phyloP scores from a whole-genome alignment of 2,888 invertebrate species.

The Emmelina monodactyla region DNA sequence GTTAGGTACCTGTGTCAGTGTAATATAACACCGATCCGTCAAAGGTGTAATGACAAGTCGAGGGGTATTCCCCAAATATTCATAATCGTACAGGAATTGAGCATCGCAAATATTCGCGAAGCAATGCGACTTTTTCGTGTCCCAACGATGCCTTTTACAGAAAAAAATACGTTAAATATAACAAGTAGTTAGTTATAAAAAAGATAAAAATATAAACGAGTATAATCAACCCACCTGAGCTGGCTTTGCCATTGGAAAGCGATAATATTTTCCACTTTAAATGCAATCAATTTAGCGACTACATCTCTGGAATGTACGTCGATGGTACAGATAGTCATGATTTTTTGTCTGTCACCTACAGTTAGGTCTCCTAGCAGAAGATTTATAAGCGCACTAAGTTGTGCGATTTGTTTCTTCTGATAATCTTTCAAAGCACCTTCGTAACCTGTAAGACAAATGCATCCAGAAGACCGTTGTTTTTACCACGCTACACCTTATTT shows the following conservation, averaged over 20 bases:
- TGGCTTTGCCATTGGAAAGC: conserved; percentile 95
- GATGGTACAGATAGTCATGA: conserved; percentile 96
- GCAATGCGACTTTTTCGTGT: conserved; percentile 79
- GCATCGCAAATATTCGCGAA: conserved; percentile 96
- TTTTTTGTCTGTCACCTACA: conserved; percentile 88
- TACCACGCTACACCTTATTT: too few relatives aligned
- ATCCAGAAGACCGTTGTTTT: too few relatives aligned
- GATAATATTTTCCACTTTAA: conserved; percentile 79
- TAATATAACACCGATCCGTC: conserved; percentile 95
- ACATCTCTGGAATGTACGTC: conserved; percentile 96
- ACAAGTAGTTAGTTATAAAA: too few relatives aligned
- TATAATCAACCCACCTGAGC: conserved; percentile 56
- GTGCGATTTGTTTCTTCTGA: conserved; percentile 85
- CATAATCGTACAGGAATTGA: conserved; percentile 89
- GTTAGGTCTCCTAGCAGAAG: conserved; percentile 83
- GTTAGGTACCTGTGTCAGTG: conserved; percentile 77
- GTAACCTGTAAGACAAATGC: conserved; percentile 66
- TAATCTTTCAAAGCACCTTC: conserved; percentile 94
- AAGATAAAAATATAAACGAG: too few relatives aligned
- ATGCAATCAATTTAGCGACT: conserved; percentile 83
- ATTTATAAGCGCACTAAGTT: conserved; percentile 83
- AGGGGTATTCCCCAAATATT: conserved; percentile 94
- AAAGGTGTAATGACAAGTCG: conserved; percentile 93
- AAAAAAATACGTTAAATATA: background rate
- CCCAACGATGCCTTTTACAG: conserved; percentile 76